Base-by-base conservation (phyloP, 1,140 invertebrate species). In the Lucilia sericata region DNA sequence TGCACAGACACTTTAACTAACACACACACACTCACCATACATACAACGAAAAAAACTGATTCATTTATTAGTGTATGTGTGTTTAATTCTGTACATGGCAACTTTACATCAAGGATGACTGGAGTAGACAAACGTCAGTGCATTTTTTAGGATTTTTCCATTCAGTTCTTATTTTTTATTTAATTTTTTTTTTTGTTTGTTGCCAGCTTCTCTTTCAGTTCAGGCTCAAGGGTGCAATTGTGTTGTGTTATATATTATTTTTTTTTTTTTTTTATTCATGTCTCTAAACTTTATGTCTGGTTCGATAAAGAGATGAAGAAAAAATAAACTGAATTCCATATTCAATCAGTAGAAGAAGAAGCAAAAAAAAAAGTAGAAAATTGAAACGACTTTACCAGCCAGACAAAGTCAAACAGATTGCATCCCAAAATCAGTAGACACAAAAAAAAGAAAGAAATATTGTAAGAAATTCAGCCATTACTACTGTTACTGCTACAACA, bases 401-500 rank as follows among this genome's bases (percentile, higher is more conserved):
- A 80, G 76, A 80, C 76, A 80, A 80, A 80, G 76, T 80, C 76
- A 80, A 49, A 80, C 47, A n/a, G 19, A 80, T 80, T 80, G 76
- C 76, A 80, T 80, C 76, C 76, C 76, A 80, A 34, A 25, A 80
- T 76, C 42, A 42, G 42, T 42, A 60, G 17, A 17, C 55, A 60
- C 14, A 60, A n/a, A 60, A 60, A 60, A 60, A 17, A 2, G 25
- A 30, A 30, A 1, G 25, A 30, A 30, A 30, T 30, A 30, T n/a
- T 2, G 17, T n/a, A n/a, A 60, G 51, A 60, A 60, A 60, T 60
- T n/a, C 55, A n/a, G 55, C 5, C 55, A 60, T 60, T 60, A 60
- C 55, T 60, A 60, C 55, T 60, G 55, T 60, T 60, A 60, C 55
- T 60, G 55, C 42, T 42, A 42, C 42, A 42, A 10, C 42, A 42